These are phyloP conservation scores for Pseudolaguvia tuberculata DNA, from an alignment of 2,113 vertebrate genomes.

Conservation along the genomic window DNA sequence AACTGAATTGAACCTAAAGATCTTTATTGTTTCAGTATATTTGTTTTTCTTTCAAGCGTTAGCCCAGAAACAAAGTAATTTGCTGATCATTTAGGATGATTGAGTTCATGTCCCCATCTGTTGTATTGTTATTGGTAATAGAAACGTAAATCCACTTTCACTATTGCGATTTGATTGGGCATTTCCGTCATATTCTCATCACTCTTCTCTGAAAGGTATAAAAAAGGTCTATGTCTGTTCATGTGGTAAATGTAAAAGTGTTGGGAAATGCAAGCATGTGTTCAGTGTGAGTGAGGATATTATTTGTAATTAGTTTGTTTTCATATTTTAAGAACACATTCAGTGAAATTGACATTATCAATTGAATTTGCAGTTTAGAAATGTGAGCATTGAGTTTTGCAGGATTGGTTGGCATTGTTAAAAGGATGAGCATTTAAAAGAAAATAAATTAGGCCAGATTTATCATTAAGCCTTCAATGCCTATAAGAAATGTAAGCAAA, in stretches of 20 bases:
- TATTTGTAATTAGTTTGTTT: conserved; percentile 9
- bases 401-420: conserved; percentile 15
- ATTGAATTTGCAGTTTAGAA: conserved; percentile 15
- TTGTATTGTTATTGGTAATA: neutral
- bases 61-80: too few relatives aligned
- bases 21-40: neutral
- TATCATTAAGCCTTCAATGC: conserved; percentile 1
- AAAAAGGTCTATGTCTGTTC: neutral
- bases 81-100: too few relatives aligned
- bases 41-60: neutral
- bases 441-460: conserved; percentile 9
- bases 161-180: neutral
- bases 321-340: conserved; percentile 4
- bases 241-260: neutral
- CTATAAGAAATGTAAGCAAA: neutral
- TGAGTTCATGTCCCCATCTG: conserved; percentile 13
- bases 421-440: conserved; percentile 9
- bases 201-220: neutral
- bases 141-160: neutral
- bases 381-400: neutral
- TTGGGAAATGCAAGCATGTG: neutral
- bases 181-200: neutral
- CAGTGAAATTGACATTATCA: neutral
- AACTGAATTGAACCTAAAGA: neutral
- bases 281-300: neutral